These are phyloP conservation scores for Ecliptopera silaceata DNA, from an alignment of 2,888 invertebrate genomes.

Conservation along the genomic window DNA sequence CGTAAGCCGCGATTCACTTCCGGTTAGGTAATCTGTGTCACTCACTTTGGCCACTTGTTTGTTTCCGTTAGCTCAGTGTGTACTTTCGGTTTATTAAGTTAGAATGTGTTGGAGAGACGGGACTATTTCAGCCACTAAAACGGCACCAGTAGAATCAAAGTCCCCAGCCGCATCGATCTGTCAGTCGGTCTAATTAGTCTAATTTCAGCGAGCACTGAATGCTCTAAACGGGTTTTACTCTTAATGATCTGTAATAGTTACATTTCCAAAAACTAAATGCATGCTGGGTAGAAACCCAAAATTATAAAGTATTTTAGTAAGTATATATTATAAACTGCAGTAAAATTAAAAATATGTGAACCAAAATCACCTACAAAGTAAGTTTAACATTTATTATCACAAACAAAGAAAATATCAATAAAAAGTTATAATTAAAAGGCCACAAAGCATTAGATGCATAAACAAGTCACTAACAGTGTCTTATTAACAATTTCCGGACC, in stretches of 20 bases:
- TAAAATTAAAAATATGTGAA: neutral
- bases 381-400: neutral
- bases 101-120: no score
- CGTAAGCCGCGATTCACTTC: conserved; percentile 16
- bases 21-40: conserved; percentile 1
- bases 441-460: conserved; percentile 24
- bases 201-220: neutral
- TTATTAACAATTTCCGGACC: conserved; percentile 55
- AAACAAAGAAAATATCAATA: conserved; percentile 9
- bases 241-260: neutral
- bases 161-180: neutral
- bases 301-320: neutral
- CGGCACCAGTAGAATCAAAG: neutral
- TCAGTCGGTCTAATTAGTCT: neutral
- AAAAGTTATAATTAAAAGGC: conserved; percentile 18
- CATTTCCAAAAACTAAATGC: neutral
- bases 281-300: neutral
- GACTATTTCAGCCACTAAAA: neutral
- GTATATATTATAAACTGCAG: neutral
- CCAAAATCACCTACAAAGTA: neutral
- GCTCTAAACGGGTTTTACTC: neutral
- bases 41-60: conserved; percentile 1
- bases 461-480: conserved; percentile 28
- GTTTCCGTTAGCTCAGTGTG: neutral
- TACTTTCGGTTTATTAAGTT: neutral